Conservation (phyloP, 2,113 vertebrate species). For the Pangasianodon hypophthalmus region DNA sequence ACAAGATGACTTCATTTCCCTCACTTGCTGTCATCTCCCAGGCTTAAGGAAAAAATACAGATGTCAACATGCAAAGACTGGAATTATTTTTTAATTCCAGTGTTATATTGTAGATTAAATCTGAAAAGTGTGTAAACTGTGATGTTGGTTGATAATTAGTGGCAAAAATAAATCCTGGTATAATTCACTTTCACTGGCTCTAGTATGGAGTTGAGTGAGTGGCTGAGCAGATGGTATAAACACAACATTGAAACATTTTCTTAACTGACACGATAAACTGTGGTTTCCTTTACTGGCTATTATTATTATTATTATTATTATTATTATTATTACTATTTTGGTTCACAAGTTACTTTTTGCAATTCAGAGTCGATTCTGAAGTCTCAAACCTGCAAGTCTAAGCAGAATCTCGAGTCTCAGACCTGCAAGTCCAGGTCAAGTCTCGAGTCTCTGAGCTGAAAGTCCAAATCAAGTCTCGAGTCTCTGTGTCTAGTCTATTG, state of each 20-base stretch:
- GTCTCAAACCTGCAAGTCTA: not conserved
- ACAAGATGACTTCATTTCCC: slow-evolving; percentile 4
- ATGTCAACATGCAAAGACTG: not conserved
- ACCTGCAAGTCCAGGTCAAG: not conserved
- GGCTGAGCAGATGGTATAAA: not conserved
- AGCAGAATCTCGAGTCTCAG: not conserved
- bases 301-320: not conserved
- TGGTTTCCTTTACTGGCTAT: not conserved
- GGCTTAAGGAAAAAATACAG: not conserved
- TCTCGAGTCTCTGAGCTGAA: not conserved
- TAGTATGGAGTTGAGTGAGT: not conserved
- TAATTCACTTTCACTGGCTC: not conserved
- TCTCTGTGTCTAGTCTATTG: not conserved
- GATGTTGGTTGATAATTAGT: not conserved
- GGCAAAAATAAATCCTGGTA: not conserved
- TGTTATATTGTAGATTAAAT: not conserved
- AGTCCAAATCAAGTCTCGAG: not conserved
- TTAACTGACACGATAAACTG: not conserved
- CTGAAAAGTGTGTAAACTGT: not conserved
- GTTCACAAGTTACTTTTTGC: not conserved
- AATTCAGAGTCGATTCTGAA: too few relatives aligned
- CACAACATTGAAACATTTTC: not conserved
- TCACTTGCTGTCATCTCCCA: not conserved
- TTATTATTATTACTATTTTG: too few relatives aligned
- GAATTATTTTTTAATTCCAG: not conserved